Percentiles rank a stretch among this genome's conserved stretches.
phyloP scores from a whole-genome alignment of 1,140 invertebrate species.

The Lamellibrachia luymesi region DNA sequence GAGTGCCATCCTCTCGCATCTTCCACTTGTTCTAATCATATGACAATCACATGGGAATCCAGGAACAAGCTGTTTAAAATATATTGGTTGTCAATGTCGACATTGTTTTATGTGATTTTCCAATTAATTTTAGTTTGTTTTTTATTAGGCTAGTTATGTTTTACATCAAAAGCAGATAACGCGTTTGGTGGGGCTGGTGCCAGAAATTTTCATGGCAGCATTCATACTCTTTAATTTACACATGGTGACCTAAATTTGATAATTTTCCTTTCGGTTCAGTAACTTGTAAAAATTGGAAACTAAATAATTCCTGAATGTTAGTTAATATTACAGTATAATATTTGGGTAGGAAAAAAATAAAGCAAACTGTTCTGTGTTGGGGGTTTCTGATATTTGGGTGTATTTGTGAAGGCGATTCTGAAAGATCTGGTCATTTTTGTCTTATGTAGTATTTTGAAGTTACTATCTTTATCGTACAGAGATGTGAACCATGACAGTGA shows the following conservation, averaged over 20 bases:
- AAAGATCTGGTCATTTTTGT: neutral
- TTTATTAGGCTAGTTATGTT: neutral
- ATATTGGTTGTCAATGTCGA: too few relatives aligned
- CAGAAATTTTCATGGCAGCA: neutral
- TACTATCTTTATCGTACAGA: neutral
- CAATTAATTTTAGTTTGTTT: neutral
- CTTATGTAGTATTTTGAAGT: neutral
- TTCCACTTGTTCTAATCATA: neutral
- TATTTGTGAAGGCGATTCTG: too few relatives aligned
- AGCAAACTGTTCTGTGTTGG: too few relatives aligned
- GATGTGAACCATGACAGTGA: neutral
- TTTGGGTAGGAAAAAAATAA: too few relatives aligned
- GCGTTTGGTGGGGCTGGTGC: too few relatives aligned
- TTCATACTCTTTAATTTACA: neutral
- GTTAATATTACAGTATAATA: too few relatives aligned
- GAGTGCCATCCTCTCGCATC: neutral
- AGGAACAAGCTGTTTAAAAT: too few relatives aligned
- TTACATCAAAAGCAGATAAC: neutral
- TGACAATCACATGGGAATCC: too few relatives aligned
- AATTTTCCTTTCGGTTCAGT: neutral
- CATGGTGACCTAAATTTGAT: neutral
- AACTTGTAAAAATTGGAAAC: neutral
- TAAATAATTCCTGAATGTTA: too few relatives aligned
- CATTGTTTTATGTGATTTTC: neutral
- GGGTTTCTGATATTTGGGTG: too few relatives aligned